phyloP scores from a whole-genome alignment of 2,888 invertebrate genomes.

The Girardia tigrina region DNA sequence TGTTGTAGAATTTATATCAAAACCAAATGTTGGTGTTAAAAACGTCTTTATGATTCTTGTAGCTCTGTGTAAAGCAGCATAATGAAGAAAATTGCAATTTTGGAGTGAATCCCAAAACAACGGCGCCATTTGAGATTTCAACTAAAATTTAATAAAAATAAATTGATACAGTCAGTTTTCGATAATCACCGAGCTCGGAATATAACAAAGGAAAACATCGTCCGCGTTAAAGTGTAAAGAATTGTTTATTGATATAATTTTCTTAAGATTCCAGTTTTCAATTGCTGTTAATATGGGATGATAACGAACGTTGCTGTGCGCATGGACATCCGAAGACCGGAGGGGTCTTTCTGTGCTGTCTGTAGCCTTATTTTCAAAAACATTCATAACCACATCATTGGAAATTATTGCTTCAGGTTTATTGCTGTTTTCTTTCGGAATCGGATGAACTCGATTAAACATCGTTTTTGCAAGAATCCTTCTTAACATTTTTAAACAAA shows the following conservation, averaged over 20 bases:
- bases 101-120: not conserved
- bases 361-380: too few relatives aligned
- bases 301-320: too few relatives aligned
- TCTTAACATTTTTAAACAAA: too few relatives aligned
- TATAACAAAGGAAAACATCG: not conserved
- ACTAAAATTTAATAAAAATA: not conserved
- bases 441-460: too few relatives aligned
- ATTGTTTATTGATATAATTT: not conserved
- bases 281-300: not conserved
- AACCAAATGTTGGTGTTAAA: not conserved
- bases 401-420: too few relatives aligned
- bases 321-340: too few relatives aligned
- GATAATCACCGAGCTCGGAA: not conserved
- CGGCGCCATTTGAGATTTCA: not conserved
- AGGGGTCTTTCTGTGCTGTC: too few relatives aligned
- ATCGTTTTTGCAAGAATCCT: too few relatives aligned
- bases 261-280: not conserved
- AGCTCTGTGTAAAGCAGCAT: constrained; percentile 2
- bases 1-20: not conserved
- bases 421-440: too few relatives aligned
- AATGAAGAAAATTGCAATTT: not conserved
- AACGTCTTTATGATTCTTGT: not conserved
- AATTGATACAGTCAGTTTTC: not conserved
- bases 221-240: not conserved
- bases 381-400: too few relatives aligned